Conservation (phyloP, 1,140 invertebrate species). For the Penaeus vannamei region DNA sequence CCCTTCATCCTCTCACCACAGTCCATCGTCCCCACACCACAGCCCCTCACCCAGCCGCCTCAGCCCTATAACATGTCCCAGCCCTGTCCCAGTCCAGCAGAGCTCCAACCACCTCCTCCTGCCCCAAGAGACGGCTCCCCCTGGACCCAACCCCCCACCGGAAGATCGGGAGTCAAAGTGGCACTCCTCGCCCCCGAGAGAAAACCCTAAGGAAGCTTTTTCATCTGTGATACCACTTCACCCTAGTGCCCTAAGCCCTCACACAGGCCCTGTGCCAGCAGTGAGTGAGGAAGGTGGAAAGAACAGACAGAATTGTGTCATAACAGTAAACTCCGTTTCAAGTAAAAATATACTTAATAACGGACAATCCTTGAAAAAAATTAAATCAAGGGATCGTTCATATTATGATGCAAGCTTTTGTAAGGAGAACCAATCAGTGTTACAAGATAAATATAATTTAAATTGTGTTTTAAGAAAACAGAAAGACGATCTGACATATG, state of each 20-base stretch:
- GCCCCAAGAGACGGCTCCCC: slow-evolving; percentile 11
- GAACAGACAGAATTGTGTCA: slow-evolving; percentile 48
- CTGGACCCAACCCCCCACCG: slow-evolving; percentile 27
- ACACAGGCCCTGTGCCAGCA: slow-evolving; percentile 50
- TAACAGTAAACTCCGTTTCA: slow-evolving; percentile 50
- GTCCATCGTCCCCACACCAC: slow-evolving; percentile 46
- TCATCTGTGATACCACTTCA: slow-evolving; percentile 65
- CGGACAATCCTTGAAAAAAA: slow-evolving; percentile 33
- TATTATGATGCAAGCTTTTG: slow-evolving; percentile 51
- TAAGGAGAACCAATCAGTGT: slow-evolving; percentile 40
- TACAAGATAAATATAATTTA: slow-evolving; percentile 53
- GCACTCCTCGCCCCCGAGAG: slow-evolving; percentile 60
- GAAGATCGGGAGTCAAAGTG: slow-evolving; percentile 44
- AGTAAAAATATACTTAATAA: slow-evolving; percentile 37
- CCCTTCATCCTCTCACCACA: slow-evolving; percentile 33
- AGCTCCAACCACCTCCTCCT: slow-evolving; percentile 32
- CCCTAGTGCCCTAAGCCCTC: slow-evolving; percentile 65
- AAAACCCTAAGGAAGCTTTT: slow-evolving; percentile 64
- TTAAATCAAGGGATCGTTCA: slow-evolving; percentile 45
- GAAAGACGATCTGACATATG: slow-evolving; percentile 14
- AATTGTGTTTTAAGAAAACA: slow-evolving; percentile 49
- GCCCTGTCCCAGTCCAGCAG: background rate
- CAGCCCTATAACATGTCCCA: background rate
- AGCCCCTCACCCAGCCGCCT: slow-evolving; percentile 29
- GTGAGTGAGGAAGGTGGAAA: slow-evolving; percentile 47